Percentiles rank a stretch among this genome's conserved stretches.
Conservation (phyloP, 2,797 vertebrate genomes). For the Myotis vivesi region DNA sequence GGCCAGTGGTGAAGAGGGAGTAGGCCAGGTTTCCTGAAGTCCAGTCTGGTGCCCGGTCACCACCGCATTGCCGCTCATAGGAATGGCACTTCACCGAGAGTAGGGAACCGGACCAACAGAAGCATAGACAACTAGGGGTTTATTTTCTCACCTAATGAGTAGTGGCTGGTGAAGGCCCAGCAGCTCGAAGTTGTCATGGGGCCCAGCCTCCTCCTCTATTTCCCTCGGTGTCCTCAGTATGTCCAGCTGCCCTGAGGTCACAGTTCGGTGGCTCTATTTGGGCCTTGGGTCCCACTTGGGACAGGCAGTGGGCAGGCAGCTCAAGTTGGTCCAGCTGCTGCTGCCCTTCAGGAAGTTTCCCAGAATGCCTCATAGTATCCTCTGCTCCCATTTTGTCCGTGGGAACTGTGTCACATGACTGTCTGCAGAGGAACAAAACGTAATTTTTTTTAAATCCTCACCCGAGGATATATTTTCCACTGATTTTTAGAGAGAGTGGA, state of each 20-base stretch:
- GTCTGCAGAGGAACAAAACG: accelerated
- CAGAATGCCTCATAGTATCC: background rate
- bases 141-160: background rate
- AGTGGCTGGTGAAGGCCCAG: background rate
- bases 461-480: no score
- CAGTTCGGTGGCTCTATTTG: accelerated
- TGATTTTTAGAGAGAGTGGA: no score
- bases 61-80: accelerated
- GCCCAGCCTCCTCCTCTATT: background rate
- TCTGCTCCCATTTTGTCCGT: background rate
- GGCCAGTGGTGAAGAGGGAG: background rate
- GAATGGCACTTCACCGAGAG: background rate
- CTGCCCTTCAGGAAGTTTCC: background rate
- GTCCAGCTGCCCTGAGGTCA: accelerated
- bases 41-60: background rate
- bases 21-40: background rate
- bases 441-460: no score
- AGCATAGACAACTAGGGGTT: background rate
- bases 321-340: background rate
- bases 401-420: background rate
- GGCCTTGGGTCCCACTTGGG: background rate
- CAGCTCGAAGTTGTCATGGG: background rate
- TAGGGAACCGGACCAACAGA: background rate
- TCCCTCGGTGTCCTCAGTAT: background rate
- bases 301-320: accelerated